phyloP scores from a whole-genome alignment of 2,888 invertebrate genomes.

The Opisthograptis luteolata region DNA sequence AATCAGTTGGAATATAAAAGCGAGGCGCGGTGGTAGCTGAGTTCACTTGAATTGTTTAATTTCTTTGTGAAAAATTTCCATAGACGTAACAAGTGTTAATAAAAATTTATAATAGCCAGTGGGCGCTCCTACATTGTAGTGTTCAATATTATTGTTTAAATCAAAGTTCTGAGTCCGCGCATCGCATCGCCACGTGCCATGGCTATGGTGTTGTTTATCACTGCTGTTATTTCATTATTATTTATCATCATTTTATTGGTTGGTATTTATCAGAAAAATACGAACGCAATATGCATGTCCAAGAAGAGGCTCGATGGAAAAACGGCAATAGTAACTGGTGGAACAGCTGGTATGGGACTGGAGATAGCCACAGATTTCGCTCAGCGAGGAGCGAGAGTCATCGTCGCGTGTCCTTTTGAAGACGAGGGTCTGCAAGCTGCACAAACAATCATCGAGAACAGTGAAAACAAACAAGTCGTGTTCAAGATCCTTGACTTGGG shows the following conservation, averaged over 20 bases:
- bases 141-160: no score
- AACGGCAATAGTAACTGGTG: constrained; percentile 62
- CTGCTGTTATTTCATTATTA: neutral
- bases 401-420: constrained; percentile 62
- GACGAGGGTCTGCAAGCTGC: constrained; percentile 54
- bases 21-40: no score
- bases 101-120: no score
- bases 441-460: constrained; percentile 85
- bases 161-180: no score
- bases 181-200: neutral
- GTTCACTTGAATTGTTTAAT: no score
- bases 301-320: constrained; percentile 48
- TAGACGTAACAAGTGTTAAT: no score
- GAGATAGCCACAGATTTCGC: constrained; percentile 63
- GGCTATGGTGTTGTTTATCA: constrained; percentile 1
- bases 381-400: constrained; percentile 57
- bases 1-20: no score
- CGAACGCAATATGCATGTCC: constrained; percentile 42
- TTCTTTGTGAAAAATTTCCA: no score
- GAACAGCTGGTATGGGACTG: constrained; percentile 64
- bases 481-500: constrained; percentile 89
- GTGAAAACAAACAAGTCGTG: constrained; percentile 86
- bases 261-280: constrained; percentile 21
- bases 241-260: constrained; percentile 3
- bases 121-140: no score